A percentile compares a stretch with the other conserved stretches of the same genome.
These are phyloP conservation scores for Oscheius sp. DNA, from an alignment of 2,888 invertebrate species.

Conservation along the genomic window DNA sequence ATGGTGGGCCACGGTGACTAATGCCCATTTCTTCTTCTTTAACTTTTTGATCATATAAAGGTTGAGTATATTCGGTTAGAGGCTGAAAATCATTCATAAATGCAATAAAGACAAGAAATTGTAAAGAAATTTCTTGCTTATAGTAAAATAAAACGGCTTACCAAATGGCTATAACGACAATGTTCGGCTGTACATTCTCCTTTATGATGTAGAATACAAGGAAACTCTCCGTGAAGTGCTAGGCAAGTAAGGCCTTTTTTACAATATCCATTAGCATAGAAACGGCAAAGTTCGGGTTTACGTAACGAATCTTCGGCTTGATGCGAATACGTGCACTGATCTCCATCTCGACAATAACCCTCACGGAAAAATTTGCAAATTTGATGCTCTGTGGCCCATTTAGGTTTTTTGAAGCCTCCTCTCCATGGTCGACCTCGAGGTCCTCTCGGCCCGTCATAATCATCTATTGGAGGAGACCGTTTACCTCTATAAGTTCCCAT, in stretches of 20 bases:
- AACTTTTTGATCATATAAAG: slow-evolving; percentile 66
- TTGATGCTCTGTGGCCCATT: slow-evolving; percentile 55
- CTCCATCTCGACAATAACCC: slow-evolving; percentile 72
- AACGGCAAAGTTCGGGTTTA: slow-evolving; percentile 70
- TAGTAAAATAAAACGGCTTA: neutral
- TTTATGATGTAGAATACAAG: slow-evolving; percentile 70
- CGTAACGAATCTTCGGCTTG: slow-evolving; percentile 67
- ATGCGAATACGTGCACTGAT: slow-evolving; percentile 71
- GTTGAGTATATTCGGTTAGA: slow-evolving; percentile 68
- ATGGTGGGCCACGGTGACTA: slow-evolving; percentile 27
- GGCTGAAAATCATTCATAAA: no score
- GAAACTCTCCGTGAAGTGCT: slow-evolving; percentile 72
- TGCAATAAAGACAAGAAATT: no score
- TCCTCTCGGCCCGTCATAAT: slow-evolving; percentile 37
- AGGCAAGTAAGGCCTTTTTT: slow-evolving; percentile 66
- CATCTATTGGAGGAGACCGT: slow-evolving; percentile 44
- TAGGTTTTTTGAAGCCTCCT: slow-evolving; percentile 39
- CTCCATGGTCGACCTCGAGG: slow-evolving; percentile 39
- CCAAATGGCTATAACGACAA: slow-evolving; percentile 69
- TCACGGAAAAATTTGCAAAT: slow-evolving; percentile 74
- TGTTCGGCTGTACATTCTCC: slow-evolving; percentile 67
- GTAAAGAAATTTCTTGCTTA: no score
- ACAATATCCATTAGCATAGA: slow-evolving; percentile 71
- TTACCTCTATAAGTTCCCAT: slow-evolving; percentile 39
- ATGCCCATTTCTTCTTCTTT: slow-evolving; percentile 44